Conservation (phyloP, 2,113 vertebrate genomes). For the Corapipo altera region DNA sequence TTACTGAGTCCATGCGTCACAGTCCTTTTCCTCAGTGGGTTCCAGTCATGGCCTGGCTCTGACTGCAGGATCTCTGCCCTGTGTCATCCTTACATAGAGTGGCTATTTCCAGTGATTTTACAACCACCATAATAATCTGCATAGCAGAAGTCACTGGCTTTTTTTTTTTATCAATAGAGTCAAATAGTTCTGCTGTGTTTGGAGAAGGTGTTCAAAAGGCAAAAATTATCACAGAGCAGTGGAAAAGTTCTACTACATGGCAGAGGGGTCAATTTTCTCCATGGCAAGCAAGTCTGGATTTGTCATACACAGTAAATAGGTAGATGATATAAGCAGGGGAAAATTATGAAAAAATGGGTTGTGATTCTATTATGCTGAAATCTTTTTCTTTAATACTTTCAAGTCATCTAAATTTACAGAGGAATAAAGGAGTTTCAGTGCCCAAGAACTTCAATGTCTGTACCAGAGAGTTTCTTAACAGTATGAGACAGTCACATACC, state of each 20-base stretch:
- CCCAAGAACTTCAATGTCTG: neutral
- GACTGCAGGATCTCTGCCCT: neutral
- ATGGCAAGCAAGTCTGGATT: neutral
- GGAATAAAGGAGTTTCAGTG: neutral
- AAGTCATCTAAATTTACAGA: neutral
- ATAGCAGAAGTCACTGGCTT: neutral
- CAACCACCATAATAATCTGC: rapidly evolving
- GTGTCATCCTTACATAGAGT: neutral
- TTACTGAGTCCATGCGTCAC: neutral
- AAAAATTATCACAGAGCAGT: neutral
- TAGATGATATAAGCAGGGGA: neutral
- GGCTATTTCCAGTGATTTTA: neutral
- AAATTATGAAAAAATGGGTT: neutral
- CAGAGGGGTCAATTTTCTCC: neutral
- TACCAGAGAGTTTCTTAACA: neutral
- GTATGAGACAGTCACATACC: neutral
- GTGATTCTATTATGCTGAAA: neutral
- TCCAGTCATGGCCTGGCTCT: neutral
- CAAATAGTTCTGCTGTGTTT: neutral
- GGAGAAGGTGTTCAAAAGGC: neutral
- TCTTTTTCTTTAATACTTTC: neutral
- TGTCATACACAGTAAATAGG: neutral
- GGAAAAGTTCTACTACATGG: neutral
- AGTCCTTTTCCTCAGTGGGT: rapidly evolving
- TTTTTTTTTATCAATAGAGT: neutral